These are phyloP conservation scores for Thymelicus acteon DNA, from an alignment of 2,888 invertebrate genomes.

Conservation along the genomic window DNA sequence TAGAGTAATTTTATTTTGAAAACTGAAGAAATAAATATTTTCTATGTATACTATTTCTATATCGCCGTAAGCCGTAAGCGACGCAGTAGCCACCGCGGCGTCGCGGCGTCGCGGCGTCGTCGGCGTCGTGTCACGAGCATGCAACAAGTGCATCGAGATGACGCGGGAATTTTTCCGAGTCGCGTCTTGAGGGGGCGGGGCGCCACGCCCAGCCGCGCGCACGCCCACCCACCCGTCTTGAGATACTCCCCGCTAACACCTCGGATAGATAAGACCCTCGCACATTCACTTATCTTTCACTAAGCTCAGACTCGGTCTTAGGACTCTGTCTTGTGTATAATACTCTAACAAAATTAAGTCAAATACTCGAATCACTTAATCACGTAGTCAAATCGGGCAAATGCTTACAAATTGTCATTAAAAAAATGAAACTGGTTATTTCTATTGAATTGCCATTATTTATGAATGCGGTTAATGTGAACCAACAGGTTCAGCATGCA, in stretches of 20 bases:
- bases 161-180: conserved; percentile 64
- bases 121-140: conserved; percentile 14
- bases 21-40: no score
- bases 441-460: conserved; percentile 18
- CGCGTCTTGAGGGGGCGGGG: conserved; percentile 63
- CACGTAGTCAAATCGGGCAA: not conserved
- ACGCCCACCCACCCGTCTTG: conserved; percentile 67
- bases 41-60: no score
- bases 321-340: not conserved
- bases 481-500: conserved; percentile 18
- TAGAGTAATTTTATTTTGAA: no score
- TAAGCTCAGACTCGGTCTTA: not conserved
- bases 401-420: conserved; percentile 31
- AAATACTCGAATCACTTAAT: not conserved
- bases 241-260: conserved; percentile 41
- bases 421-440: not conserved
- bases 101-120: not conserved
- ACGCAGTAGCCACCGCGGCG: not conserved
- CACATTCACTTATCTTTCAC: conserved; percentile 14
- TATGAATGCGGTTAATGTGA: conserved; percentile 40
- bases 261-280: conserved; percentile 31
- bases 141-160: conserved; percentile 65
- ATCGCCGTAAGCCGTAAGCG: not conserved
- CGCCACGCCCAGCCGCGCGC: conserved; percentile 68
- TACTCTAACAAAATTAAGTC: conserved; percentile 2